These are phyloP conservation scores for Hipparchia semele DNA, from an alignment of 2,888 invertebrate species.

Conservation along the genomic window DNA sequence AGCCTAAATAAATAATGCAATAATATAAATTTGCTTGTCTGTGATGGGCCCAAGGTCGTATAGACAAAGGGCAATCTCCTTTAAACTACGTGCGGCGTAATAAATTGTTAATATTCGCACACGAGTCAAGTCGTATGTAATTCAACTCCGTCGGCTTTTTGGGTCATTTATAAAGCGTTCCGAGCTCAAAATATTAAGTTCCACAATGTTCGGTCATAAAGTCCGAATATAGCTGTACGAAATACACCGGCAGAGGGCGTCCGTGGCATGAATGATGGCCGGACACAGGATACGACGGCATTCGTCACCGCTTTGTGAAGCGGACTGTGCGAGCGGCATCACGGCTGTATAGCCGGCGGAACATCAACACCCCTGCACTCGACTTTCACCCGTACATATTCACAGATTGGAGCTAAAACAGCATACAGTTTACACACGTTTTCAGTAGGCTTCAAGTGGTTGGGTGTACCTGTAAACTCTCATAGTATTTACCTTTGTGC, in stretches of 20 bases:
- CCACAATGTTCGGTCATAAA: constrained; percentile 40
- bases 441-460: background rate
- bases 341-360: constrained; percentile 20
- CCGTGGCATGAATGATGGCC: constrained; percentile 52
- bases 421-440: background rate
- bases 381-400: constrained; percentile 16
- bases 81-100: background rate
- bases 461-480: constrained; percentile 27
- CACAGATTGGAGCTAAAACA: background rate
- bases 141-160: constrained; percentile 16
- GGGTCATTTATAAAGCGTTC: constrained; percentile 19
- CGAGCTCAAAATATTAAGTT: constrained; percentile 32
- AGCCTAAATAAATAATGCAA: no score
- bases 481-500: constrained; percentile 32
- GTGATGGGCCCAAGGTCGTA: no score
- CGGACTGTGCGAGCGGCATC: constrained; percentile 24
- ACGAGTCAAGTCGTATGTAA: constrained; percentile 12
- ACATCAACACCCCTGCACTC: constrained; percentile 4
- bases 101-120: constrained; percentile 7
- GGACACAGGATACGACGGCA: constrained; percentile 55
- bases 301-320: constrained; percentile 52
- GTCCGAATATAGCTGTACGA: constrained; percentile 32
- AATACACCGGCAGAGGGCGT: constrained; percentile 37
- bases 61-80: no score
- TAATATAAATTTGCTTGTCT: no score